Conservation (phyloP, 2,113 vertebrate genomes). For the rabbit (Oryctolagus cuniculus) region mOryCun1.1 NC_091438.1:82636001-82636500, state of each 20-base stretch:
- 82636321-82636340: neutral
- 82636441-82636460: neutral
- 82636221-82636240: neutral
- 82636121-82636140: neutral
- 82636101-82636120: neutral
- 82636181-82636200: neutral
- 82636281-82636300: neutral
- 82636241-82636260: neutral
- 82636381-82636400: neutral
- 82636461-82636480: neutral
- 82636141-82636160: neutral
- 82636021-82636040: neutral
- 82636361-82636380: neutral
- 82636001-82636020: neutral
- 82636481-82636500: neutral
- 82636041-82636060: neutral
- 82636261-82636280: neutral
- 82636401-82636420: neutral
- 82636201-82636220: neutral
- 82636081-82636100: neutral
- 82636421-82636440: neutral
- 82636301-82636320: neutral
- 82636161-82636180: neutral
- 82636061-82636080: neutral
- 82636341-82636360: neutral